Evolutionary conservation across 2,113 vertebrate species (phyloP).

Genomic region (Tringa solitaria): DNA sequence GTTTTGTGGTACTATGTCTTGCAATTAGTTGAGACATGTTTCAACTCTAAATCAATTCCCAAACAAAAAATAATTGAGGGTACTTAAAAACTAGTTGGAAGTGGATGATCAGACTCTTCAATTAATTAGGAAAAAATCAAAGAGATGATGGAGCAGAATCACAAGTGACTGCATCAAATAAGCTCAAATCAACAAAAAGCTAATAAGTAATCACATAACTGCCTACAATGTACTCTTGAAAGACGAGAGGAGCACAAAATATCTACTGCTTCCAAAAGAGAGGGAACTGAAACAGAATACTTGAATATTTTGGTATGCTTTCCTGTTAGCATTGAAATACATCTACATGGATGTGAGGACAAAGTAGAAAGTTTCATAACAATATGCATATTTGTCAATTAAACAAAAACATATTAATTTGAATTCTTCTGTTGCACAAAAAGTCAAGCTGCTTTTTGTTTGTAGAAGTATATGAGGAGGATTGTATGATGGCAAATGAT

Average conservation of each 20-base stretch:
- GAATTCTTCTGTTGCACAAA: not conserved
- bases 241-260: not conserved
- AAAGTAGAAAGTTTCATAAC: not conserved
- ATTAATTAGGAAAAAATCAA: slow-evolving; percentile 52
- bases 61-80: slow-evolving; percentile 49
- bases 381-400: not conserved
- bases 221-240: not conserved
- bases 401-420: not conserved
- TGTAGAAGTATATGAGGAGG: not conserved
- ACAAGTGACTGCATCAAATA: slow-evolving; percentile 21
- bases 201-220: slow-evolving; percentile 37
- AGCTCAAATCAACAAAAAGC: slow-evolving; percentile 45
- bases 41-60: slow-evolving; percentile 16
- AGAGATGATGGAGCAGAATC: slow-evolving; percentile 17
- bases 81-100: slow-evolving; percentile 43
- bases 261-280: not conserved
- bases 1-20: not conserved
- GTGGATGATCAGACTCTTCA: slow-evolving; percentile 52
- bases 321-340: not conserved
- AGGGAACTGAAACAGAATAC: not conserved
- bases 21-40: not conserved
- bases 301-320: not conserved
- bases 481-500: too few species aligned
- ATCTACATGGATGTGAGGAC: not conserved
- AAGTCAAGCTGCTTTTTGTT: not conserved